Conservation (phyloP, 2,888 invertebrate species). For the Ceramica pisi region DNA sequence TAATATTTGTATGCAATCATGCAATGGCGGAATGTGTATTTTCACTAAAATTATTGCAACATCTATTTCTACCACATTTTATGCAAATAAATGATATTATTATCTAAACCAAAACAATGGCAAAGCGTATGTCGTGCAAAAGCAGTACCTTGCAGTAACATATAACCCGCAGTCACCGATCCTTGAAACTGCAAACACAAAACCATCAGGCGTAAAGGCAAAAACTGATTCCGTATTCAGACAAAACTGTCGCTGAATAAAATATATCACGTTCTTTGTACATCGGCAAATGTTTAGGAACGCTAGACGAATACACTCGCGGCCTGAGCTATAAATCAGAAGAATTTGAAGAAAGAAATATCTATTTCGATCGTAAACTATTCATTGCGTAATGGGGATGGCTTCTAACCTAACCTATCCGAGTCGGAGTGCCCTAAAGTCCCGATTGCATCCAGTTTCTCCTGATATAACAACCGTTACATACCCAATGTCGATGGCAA, state of each 20-base stretch:
- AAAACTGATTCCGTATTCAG: slow-evolving; percentile 1
- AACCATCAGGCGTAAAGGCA: slow-evolving; percentile 33
- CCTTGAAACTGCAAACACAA: slow-evolving; percentile 24
- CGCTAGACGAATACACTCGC: not conserved
- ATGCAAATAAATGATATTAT: too few species aligned
- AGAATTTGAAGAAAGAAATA: slow-evolving; percentile 12
- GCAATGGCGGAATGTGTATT: too few species aligned
- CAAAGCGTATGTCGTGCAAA: not conserved
- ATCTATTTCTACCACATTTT: too few species aligned
- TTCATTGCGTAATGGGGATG: slow-evolving; percentile 26
- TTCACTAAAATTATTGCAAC: too few species aligned
- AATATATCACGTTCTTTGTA: slow-evolving; percentile 20
- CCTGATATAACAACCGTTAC: too few species aligned
- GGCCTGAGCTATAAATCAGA: slow-evolving; percentile 37
- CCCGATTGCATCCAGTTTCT: too few species aligned
- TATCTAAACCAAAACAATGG: too few species aligned
- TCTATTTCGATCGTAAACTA: not conserved
- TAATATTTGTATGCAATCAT: too few species aligned
- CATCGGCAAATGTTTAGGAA: slow-evolving; percentile 15
- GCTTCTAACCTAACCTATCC: too few species aligned
- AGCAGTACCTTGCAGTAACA: not conserved
- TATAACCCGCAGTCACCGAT: not conserved
- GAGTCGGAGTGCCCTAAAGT: too few species aligned
- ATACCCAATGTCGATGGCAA: too few species aligned
- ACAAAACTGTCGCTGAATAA: slow-evolving; percentile 34